phyloP scores from a whole-genome alignment of 2,113 vertebrate genomes.

The Oreotrochilus melanogaster region DNA sequence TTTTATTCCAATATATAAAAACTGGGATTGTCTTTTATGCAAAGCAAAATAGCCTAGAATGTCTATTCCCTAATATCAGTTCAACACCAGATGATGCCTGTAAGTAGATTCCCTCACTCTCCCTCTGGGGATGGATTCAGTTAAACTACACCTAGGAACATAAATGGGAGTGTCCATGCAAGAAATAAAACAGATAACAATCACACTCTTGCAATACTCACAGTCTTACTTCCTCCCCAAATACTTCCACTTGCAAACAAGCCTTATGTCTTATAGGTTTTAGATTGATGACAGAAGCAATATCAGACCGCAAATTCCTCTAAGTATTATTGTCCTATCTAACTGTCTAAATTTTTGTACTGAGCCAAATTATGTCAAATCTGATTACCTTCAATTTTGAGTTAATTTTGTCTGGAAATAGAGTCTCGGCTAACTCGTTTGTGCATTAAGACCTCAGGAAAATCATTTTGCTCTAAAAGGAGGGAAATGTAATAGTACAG shows the following conservation, averaged over 20 bases:
- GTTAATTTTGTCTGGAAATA: not conserved
- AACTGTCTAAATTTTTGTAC: not conserved
- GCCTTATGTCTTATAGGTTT: not conserved
- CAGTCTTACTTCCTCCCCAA: not conserved
- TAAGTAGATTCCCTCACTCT: not conserved
- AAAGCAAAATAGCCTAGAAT: not conserved
- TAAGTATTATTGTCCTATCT: not conserved
- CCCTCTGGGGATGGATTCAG: not conserved
- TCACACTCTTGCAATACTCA: not conserved
- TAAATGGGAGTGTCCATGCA: not conserved
- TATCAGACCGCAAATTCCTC: not conserved
- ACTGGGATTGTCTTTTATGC: not conserved
- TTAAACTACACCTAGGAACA: constrained; percentile 4
- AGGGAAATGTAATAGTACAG: not conserved
- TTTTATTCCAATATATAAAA: constrained; percentile 43
- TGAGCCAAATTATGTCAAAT: not conserved
- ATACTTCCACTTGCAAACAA: not conserved
- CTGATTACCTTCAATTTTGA: not conserved
- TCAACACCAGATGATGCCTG: not conserved
- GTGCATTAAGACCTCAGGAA: not conserved
- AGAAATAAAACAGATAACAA: not conserved
- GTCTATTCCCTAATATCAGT: not conserved
- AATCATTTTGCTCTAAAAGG: not conserved
- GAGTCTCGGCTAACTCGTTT: not conserved
- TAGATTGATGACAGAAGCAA: not conserved